Evolutionary conservation across 2,888 invertebrate species (phyloP).

Genomic region (Bugulina stolonifera): DNA sequence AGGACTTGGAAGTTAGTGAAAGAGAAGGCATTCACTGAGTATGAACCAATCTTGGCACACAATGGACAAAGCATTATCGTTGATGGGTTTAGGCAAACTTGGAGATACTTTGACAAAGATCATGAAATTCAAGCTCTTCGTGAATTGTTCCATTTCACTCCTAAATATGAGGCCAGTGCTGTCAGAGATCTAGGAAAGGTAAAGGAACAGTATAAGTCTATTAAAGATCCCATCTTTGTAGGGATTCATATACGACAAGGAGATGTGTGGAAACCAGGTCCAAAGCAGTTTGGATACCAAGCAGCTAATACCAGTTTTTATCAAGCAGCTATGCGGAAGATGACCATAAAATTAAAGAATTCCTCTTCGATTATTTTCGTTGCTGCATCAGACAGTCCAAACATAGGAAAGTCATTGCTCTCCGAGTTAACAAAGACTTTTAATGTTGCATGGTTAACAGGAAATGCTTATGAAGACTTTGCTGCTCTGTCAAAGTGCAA

Average conservation of each 20-base stretch:
- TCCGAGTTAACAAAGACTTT: neutral
- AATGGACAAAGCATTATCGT: conserved; percentile 1
- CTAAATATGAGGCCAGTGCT: neutral
- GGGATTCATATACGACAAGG: conserved; percentile 13
- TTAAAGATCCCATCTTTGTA: conserved; percentile 1
- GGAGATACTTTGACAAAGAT: conserved; percentile 11
- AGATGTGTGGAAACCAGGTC: neutral
- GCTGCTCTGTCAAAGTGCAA: conserved; percentile 18
- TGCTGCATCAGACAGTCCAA: neutral
- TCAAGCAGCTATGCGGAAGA: neutral
- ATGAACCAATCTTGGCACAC: neutral
- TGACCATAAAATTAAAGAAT: neutral
- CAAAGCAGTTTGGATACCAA: neutral
- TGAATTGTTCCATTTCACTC: neutral
- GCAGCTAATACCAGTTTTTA: neutral
- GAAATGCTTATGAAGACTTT: conserved; percentile 16
- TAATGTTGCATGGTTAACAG: neutral
- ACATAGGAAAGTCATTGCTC: neutral
- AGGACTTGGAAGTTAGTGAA: neutral
- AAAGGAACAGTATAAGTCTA: neutral
- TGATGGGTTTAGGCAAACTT: neutral
- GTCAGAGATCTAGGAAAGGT: neutral
- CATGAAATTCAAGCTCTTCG: neutral
- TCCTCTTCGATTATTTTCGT: neutral
- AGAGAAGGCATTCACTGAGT: neutral